These are phyloP conservation scores for Zele albiditarsus DNA, from an alignment of 2,888 invertebrate genomes.

Conservation along the genomic window DNA sequence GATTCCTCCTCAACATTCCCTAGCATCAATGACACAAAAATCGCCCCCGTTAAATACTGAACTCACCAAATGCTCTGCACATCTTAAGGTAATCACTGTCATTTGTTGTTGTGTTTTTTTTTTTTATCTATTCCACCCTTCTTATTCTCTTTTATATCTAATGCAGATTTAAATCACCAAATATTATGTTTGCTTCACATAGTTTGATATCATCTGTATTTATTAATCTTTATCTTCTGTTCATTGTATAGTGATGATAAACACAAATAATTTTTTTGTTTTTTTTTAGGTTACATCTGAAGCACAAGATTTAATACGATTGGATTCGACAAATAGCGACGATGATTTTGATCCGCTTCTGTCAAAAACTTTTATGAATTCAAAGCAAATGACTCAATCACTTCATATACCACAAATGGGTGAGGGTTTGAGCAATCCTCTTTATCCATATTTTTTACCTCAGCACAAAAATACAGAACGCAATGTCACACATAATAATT, in stretches of 20 bases:
- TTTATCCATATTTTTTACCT: conserved; percentile 75
- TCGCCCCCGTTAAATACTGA: conserved; percentile 62
- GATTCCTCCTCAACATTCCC: conserved; percentile 8
- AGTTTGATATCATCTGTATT: neutral
- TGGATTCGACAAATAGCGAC: conserved; percentile 79
- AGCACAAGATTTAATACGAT: conserved; percentile 78
- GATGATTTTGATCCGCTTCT: conserved; percentile 82
- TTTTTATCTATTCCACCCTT: conserved; percentile 44
- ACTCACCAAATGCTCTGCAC: conserved; percentile 59
- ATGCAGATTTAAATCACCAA: neutral
- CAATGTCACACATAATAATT: conserved; percentile 46
- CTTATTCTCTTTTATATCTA: neutral
- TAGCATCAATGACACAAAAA: conserved; percentile 46
- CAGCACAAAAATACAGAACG: conserved; percentile 59
- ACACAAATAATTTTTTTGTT: neutral
- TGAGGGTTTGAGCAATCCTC: conserved; percentile 73
- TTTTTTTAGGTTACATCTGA: conserved; percentile 59
- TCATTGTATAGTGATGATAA: neutral
- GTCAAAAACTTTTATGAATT: conserved; percentile 69
- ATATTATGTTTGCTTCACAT: neutral
- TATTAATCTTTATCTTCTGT: neutral
- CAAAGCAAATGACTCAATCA: conserved; percentile 72
- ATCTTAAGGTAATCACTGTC: conserved; percentile 63
- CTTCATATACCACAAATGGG: conserved; percentile 66
- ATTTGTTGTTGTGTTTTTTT: conserved; percentile 42